Conservation (phyloP, 2,113 vertebrate genomes). For the Nanorana parkeri region DNA sequence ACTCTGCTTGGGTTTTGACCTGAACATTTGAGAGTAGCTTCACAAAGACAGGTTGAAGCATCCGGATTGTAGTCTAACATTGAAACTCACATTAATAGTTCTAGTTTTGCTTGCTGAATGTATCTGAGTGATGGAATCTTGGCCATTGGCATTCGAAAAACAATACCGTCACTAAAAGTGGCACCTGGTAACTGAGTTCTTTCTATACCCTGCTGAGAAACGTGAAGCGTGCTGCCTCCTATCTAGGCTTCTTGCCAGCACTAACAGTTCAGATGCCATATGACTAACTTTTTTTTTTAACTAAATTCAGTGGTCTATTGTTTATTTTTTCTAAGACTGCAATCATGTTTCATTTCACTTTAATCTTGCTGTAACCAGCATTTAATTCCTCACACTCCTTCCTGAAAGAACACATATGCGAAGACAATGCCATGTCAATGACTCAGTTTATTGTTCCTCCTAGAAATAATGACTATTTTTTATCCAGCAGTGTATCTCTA, state of each 20-base stretch:
- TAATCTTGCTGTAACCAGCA: background rate
- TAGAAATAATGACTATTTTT: too few species aligned
- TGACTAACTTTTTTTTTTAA: background rate
- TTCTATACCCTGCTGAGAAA: background rate
- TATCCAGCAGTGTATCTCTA: too few species aligned
- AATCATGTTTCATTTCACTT: slow-evolving; percentile 8
- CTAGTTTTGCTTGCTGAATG: too few species aligned
- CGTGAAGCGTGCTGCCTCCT: background rate
- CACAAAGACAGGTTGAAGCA: too few species aligned
- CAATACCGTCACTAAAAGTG: background rate
- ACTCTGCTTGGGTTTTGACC: too few species aligned
- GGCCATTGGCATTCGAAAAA: background rate
- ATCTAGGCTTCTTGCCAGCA: background rate
- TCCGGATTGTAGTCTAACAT: too few species aligned
- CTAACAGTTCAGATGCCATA: background rate
- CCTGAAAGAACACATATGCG: background rate
- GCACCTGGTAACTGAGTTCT: too few species aligned
- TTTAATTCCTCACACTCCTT: background rate
- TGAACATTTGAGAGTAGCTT: too few species aligned
- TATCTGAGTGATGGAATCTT: background rate
- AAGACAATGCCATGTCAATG: slow-evolving; percentile 2
- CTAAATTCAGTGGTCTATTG: background rate
- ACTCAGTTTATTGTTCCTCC: background rate
- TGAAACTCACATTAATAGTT: too few species aligned
- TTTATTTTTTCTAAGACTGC: slow-evolving; percentile 8